Evolutionary conservation across 1,140 invertebrate species (phyloP).

Genomic region (Macrobrachium nipponense): DNA sequence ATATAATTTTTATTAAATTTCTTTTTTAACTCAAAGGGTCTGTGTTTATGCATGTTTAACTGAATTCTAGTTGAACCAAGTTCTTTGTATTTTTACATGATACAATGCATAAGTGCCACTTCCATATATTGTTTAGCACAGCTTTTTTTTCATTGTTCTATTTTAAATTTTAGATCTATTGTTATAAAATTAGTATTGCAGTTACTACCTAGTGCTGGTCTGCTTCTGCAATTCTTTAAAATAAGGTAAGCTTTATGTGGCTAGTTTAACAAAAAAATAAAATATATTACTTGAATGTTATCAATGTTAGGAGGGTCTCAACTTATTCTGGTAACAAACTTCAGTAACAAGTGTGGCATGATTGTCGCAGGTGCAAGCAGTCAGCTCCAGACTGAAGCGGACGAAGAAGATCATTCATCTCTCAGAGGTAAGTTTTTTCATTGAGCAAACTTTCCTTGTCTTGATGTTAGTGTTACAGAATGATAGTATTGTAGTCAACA

Average conservation of each 20-base stretch:
- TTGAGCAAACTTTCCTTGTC: too few species aligned
- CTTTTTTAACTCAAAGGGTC: conserved; percentile 11
- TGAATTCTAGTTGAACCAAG: conserved; percentile 12
- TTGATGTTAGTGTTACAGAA: too few species aligned
- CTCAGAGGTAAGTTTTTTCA: conserved; percentile 41
- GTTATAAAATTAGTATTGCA: too few species aligned
- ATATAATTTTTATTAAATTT: conserved; percentile 18
- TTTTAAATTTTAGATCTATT: background rate
- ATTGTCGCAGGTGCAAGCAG: conserved; percentile 51
- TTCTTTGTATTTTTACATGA: conserved; percentile 29
- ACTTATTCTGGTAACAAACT: background rate
- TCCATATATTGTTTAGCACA: background rate
- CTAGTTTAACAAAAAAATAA: too few species aligned
- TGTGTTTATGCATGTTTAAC: conserved; percentile 39
- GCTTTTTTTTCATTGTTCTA: background rate
- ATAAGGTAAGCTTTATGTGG: too few species aligned
- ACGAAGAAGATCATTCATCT: conserved; percentile 52
- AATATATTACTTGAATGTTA: too few species aligned
- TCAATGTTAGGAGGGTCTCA: background rate
- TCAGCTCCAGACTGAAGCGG: conserved; percentile 49
- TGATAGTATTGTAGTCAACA: too few species aligned
- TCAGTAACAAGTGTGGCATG: conserved; percentile 36
- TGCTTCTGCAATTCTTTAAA: too few species aligned
- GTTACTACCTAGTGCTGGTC: too few species aligned
- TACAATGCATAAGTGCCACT: background rate